Conservation (phyloP, 1,140 invertebrate genomes). For the Hyphantria cunea region DNA sequence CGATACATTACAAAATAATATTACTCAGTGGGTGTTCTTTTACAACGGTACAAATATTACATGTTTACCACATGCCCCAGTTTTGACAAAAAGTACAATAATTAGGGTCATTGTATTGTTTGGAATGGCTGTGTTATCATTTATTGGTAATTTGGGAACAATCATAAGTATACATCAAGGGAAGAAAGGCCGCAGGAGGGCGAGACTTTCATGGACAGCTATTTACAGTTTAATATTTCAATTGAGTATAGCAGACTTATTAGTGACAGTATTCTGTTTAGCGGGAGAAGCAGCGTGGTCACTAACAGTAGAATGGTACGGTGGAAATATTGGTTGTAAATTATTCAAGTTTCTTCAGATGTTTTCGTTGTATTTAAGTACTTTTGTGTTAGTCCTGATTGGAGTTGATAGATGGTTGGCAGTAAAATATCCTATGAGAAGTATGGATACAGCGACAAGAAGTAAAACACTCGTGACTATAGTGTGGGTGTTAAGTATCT, state of each 20-base stretch:
- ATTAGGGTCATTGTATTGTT: constrained; percentile 85
- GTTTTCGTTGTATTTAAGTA: constrained; percentile 92
- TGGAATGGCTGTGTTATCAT: constrained; percentile 86
- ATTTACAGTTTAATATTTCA: constrained; percentile 91
- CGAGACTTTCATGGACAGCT: constrained; percentile 84
- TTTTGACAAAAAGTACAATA: constrained; percentile 82
- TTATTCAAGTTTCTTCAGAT: constrained; percentile 91
- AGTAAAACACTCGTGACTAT: constrained; percentile 84
- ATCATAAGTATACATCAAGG: constrained; percentile 88
- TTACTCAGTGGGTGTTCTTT: constrained; percentile 40
- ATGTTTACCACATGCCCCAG: constrained; percentile 85
- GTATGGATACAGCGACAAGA: constrained; percentile 85
- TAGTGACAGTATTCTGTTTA: constrained; percentile 91
- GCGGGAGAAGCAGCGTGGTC: constrained; percentile 90
- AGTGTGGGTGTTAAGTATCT: constrained; percentile 86
- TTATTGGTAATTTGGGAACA: constrained; percentile 88
- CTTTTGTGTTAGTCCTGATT: constrained; percentile 91
- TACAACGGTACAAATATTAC: constrained; percentile 68
- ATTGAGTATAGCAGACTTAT: constrained; percentile 88
- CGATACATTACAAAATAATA: constrained; percentile 41
- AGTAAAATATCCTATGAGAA: constrained; percentile 90
- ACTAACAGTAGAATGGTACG: constrained; percentile 90
- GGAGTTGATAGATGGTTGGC: constrained; percentile 91
- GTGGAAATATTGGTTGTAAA: constrained; percentile 90
- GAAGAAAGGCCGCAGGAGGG: constrained; percentile 76